Base-by-base conservation (phyloP, 1,140 invertebrate species). In the Carposina sasakii region DNA sequence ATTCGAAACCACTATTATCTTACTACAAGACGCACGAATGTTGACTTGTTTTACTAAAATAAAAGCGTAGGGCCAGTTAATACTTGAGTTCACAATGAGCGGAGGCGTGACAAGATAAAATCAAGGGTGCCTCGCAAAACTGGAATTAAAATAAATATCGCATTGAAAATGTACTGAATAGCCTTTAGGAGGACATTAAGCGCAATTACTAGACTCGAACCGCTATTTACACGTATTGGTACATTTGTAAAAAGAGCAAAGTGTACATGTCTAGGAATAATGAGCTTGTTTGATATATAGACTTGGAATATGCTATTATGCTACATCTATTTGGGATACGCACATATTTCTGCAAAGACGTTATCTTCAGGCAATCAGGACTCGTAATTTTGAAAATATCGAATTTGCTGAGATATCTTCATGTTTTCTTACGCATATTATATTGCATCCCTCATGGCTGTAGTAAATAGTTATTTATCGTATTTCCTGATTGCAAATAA, bases 81-180 rank as follows among this genome's bases (percentile, higher is more conserved):
- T 64, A 61, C 58, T 54, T 43, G 63, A 57, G 57, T 69, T 64
- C 52, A 70, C 70, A 72, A 67, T 70, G 67, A 65, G 58, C 57
- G 55, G 58, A 65, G 65, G 67, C 75, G 75, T 76, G 75, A 78
- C 75, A 63, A 71, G 72, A 78, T 76, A 78, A 63, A 63, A 78
- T 78, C 72, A 62, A 63, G 57, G 56, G 62, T 60, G 66, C n/a
- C n/a, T n/a, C 62, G 62, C 64, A 57, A 63, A 65, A 66, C 67
- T 66, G 48, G 62, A 64, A 71, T 74, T 70, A 72, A 75, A 62
- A 63, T 63, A 67, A 76, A 72, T 72, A 72, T 67, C 56, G 67
- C 60, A 70, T 74, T 70, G 72, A 69, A 73, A 68, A 68, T 48
- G 67, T 49, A 54, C 64, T 71, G 71, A 72, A 74, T 74, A 67